These are phyloP conservation scores for Strongylocentrotus purpuratus DNA, from an alignment of 35 echinoderm and acorn worm genomes.

Conservation along the genomic window DNA sequence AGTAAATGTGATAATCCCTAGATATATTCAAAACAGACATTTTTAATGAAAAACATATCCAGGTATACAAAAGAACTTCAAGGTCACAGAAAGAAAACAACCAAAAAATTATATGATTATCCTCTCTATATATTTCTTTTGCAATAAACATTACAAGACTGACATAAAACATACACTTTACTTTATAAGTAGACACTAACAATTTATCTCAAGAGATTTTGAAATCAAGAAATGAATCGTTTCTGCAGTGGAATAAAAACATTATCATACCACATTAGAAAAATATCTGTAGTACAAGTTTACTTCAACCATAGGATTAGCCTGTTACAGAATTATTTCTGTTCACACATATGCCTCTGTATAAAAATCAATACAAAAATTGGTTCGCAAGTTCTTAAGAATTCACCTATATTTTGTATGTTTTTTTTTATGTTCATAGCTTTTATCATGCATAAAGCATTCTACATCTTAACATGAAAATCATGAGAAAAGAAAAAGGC, in stretches of 20 bases:
- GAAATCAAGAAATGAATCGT: neutral
- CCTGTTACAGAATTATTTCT: neutral
- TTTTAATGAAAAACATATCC: too few relatives aligned
- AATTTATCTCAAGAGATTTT: neutral
- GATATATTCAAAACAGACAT: too few relatives aligned
- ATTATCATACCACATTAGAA: neutral
- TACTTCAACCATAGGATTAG: neutral
- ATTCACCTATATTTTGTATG: too few relatives aligned
- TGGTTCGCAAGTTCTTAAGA: too few relatives aligned
- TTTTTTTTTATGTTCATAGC: too few relatives aligned
- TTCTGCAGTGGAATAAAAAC: neutral
- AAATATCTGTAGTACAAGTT: neutral
- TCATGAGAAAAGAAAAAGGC: too few relatives aligned
- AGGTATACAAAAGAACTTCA: too few relatives aligned
- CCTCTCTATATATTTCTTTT: neutral
- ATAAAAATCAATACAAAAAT: too few relatives aligned
- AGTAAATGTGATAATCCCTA: too few relatives aligned
- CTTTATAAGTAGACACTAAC: neutral
- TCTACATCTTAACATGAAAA: too few relatives aligned
- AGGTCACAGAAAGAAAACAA: neutral
- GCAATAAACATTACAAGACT: neutral
- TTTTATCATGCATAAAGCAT: too few relatives aligned
- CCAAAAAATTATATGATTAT: neutral
- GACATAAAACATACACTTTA: neutral
- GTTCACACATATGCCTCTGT: neutral